Evolutionary conservation across 92 coral and sea anemone species (phyloP).

Genomic region (Siderastrea siderea): DNA sequence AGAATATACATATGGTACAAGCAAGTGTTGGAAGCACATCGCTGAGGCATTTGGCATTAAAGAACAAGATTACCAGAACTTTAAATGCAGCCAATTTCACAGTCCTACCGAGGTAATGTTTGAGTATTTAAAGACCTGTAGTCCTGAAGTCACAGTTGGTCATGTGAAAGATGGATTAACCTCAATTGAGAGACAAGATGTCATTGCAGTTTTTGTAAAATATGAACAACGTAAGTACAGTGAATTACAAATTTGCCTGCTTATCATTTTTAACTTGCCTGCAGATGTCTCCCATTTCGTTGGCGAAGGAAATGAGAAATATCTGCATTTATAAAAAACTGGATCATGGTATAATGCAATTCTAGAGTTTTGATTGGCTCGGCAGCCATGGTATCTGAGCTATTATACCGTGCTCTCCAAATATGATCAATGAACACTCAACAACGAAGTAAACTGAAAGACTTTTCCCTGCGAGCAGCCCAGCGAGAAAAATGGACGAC

Average conservation of each 20-base stretch:
- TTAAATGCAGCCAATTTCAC: not conserved
- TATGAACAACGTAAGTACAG: slow-evolving; percentile 7
- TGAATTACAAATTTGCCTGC: not conserved
- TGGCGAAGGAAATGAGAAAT: too few species aligned
- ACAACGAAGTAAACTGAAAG: too few species aligned
- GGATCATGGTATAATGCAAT: too few species aligned
- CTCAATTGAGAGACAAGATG: slow-evolving; percentile 14
- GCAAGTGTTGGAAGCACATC: slow-evolving; percentile 18
- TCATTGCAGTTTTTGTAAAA: not conserved
- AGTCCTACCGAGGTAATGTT: slow-evolving; percentile 20
- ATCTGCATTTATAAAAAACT: too few species aligned
- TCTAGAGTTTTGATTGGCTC: too few species aligned
- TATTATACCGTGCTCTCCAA: too few species aligned
- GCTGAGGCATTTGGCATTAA: not conserved
- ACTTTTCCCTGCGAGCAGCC: too few species aligned
- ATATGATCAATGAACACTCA: too few species aligned
- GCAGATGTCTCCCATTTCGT: too few species aligned
- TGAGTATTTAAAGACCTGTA: not conserved
- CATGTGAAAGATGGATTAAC: not conserved
- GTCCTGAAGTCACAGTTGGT: slow-evolving; percentile 11
- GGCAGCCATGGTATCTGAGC: too few species aligned
- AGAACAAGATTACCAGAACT: slow-evolving; percentile 1
- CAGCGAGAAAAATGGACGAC: too few species aligned
- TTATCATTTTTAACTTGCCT: too few species aligned
- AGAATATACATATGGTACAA: slow-evolving; percentile 6